Base-by-base conservation (phyloP, 2,113 vertebrate species). In the Haemorhous mexicanus region DNA sequence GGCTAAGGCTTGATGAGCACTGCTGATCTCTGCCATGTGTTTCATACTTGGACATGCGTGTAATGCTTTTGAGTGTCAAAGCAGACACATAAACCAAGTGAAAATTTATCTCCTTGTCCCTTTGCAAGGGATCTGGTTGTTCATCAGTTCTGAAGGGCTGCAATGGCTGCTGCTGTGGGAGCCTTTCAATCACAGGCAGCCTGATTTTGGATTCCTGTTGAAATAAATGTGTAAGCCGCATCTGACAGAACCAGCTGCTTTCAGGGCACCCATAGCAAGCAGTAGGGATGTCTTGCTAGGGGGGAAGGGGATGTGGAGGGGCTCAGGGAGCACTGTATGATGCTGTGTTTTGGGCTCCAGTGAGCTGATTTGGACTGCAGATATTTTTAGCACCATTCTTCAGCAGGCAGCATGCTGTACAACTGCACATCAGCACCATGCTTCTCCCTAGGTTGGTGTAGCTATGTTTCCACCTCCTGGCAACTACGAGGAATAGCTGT, bases 401-500 rank as follows among this genome's bases (percentile, higher is more conserved):
- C 52, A 62, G 79, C 92, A 56, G 68, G 73, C 64, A 90, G 63
- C 26, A 3, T 5, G 6, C 89, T 84, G 52, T 20, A 82, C 44
- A 28, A 44, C 41, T n/a, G 17, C 82, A 88, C 35, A 67, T 5
- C 55, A 69, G 20, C 63, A 16, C 1, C 6, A 32, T 32, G 79
- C 64, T 68, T 61, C 83, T 72, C 14, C 18, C 3, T 12, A n/a
- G 52, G 27, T 72, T 53, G 28, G 80, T 94, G 92, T 93, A 90
- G 79, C 88, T 92, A 39, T 93, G 86, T 95, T 96, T 96, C 95
- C 96, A 94, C 83, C 95, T 96, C 73, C 93, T 95, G 95, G 95
- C 66, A 49, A 4, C 81, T 69, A 3, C 5, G 22, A 82, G 90
- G 85, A 96, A 96, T 73, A 93, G 73, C 93, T 81, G 75, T 61